Conservation (phyloP, 2,113 vertebrate species). For the Trinectes maculatus region DNA sequence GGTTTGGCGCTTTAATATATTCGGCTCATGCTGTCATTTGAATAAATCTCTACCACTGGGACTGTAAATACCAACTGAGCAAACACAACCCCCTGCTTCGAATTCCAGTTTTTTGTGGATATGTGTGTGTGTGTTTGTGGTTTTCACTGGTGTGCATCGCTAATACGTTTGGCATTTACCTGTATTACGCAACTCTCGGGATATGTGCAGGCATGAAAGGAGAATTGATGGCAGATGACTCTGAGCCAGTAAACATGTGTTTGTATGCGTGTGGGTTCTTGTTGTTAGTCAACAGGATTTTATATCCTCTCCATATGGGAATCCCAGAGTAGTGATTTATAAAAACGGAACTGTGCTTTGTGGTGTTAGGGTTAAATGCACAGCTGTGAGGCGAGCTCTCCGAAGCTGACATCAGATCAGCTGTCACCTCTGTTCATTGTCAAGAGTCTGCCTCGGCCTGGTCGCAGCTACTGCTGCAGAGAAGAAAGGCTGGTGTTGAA, state of each 20-base stretch:
- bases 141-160: background rate
- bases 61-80: constrained; percentile 27
- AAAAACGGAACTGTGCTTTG: no score
- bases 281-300: background rate
- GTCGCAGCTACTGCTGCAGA: constrained; percentile 26
- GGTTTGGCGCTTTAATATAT: constrained; percentile 55
- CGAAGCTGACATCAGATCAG: constrained; percentile 50
- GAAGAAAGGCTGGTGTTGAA: constrained; percentile 49
- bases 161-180: no score
- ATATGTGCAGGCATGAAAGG: no score
- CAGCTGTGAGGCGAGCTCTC: constrained; percentile 54
- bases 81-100: constrained; percentile 13
- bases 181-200: no score
- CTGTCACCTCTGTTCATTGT: constrained; percentile 51
- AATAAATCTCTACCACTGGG: constrained; percentile 20
- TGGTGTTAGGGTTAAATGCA: constrained; percentile 15
- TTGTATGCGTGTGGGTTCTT: background rate
- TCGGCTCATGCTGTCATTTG: constrained; percentile 38
- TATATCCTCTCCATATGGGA: background rate
- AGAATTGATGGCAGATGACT: no score
- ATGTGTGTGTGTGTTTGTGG: background rate
- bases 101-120: background rate
- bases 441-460: constrained; percentile 33
- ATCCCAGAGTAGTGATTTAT: no score
- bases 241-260: background rate